Base-by-base conservation (phyloP, 2,888 invertebrate genomes). In the Lamellibrachia columna region DNA sequence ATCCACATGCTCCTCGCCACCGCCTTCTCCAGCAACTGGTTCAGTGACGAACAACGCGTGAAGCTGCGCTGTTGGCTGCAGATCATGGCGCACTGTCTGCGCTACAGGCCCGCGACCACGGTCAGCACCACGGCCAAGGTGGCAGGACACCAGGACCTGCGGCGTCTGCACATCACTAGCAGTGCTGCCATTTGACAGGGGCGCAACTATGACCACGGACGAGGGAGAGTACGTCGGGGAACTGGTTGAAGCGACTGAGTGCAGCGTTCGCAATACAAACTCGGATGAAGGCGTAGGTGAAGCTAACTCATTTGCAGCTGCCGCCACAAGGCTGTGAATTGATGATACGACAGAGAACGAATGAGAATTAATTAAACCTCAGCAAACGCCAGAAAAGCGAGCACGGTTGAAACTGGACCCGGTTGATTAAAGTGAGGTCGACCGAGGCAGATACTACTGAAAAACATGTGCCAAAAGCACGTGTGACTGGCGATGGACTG, bases 1-100 rank as follows among this genome's bases (percentile, higher is more conserved):
- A 95, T 96, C 0, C 96, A 96, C 93, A 96, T 96, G 96, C 94
- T 96, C 15, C 93, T 96, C 40, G 96, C 96, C n/a, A 96, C 95
- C 4, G 95, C 96, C 7, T 95, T 95, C 91, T 96, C 96, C 53
- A 95, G 95, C 93, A 95, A 95, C 93, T 96, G 96, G 96, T 96
- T 96, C 93, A 93, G 94, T 7, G 94, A 95, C 11, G 93, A 93
- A 52, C 95, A 96, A 92, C 94, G 95, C 60, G 93, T 95, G 7
- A 94, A 94, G 9, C 93, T 96, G 53, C 94, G 95, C 52, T 95
- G 94, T 93, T 96, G 96, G 96, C 93, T 96, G 53, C 95, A 95
- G 92, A 94, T 91, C 22, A 53, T 91, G 53, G 53, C 91, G 3
- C 75, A 75, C 75, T 75, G 75, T 22, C 75, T 75, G 22, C 75